These are phyloP conservation scores for Pteruthius melanotis DNA, from an alignment of 2,113 vertebrate genomes.

Conservation along the genomic window DNA sequence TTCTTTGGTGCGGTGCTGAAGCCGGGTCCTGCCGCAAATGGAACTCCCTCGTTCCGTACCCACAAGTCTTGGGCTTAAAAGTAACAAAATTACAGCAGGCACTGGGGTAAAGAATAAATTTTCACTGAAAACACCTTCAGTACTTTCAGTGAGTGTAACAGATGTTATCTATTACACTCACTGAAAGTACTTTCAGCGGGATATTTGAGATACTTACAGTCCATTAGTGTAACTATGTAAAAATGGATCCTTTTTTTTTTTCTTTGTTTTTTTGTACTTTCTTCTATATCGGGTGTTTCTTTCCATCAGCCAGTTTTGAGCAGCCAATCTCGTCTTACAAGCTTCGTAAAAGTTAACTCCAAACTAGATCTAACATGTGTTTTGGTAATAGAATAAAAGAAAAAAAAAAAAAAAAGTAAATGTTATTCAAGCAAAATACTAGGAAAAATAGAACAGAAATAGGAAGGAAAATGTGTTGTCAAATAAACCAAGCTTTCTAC, in stretches of 20 bases:
- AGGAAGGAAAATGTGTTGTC: neutral
- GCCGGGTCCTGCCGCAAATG: rapidly evolving
- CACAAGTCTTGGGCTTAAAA: neutral
- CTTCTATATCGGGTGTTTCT: neutral
- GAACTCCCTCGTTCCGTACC: rapidly evolving
- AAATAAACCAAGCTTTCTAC: neutral
- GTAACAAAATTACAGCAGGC: neutral
- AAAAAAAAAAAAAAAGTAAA: neutral
- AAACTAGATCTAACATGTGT: rapidly evolving
- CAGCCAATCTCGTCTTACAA: rapidly evolving
- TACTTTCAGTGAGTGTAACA: neutral
- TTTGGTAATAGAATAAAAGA: neutral
- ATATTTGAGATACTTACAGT: neutral
- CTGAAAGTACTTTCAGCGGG: neutral
- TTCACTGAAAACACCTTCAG: neutral
- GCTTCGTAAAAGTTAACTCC: neutral
- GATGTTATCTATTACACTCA: neutral
- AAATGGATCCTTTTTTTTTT: rapidly evolving
- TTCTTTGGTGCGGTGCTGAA: rapidly evolving
- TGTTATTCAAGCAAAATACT: neutral
- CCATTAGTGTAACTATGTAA: rapidly evolving
- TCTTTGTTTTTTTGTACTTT: neutral
- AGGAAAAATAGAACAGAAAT: neutral
- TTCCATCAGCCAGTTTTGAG: neutral
- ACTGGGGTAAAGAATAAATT: neutral